Evolutionary conservation across 2,113 vertebrate genomes (phyloP).

Genomic region (Thunnus maccoyii): DNA sequence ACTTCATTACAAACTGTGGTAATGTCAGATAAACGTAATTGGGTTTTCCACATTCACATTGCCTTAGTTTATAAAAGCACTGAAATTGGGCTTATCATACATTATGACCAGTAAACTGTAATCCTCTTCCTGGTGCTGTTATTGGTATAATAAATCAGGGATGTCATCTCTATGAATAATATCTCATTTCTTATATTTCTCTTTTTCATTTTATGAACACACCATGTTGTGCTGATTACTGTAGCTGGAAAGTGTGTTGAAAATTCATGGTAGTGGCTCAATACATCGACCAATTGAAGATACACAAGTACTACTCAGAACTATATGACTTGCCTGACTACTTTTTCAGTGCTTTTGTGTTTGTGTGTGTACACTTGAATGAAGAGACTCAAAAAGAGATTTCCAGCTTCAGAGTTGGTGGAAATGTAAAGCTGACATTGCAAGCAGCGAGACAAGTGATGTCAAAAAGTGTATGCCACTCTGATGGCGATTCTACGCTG

Average conservation of each 20-base stretch:
- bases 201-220: background rate
- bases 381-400: no score
- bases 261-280: background rate
- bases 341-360: background rate
- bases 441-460: no score
- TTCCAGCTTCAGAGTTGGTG: no score
- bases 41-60: slow-evolving; percentile 29
- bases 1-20: slow-evolving; percentile 1
- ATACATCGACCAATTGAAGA: no score
- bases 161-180: slow-evolving; percentile 3
- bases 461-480: background rate
- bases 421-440: no score
- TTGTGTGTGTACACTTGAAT: background rate
- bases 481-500: background rate
- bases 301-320: background rate
- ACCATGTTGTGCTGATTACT: background rate
- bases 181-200: background rate
- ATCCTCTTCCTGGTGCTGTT: slow-evolving; percentile 34
- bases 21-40: slow-evolving; percentile 21
- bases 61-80: slow-evolving; percentile 17
- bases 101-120: slow-evolving; percentile 18
- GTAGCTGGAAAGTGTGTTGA: background rate
- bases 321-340: background rate
- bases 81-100: slow-evolving; percentile 15
- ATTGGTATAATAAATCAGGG: slow-evolving; percentile 43